These are phyloP conservation scores for Sesia apiformis DNA, from an alignment of 2,888 invertebrate species.

Conservation along the genomic window DNA sequence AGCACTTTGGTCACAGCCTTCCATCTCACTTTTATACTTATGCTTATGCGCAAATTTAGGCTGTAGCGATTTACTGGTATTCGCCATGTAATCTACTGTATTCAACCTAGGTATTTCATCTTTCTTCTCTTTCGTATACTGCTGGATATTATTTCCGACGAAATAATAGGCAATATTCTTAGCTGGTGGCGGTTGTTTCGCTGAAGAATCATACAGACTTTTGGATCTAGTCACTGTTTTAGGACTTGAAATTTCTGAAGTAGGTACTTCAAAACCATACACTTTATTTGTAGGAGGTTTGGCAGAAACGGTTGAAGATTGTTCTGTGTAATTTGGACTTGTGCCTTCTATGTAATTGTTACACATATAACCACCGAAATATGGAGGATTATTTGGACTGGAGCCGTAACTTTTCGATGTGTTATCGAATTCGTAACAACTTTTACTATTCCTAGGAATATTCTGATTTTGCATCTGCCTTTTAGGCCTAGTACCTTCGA, in stretches of 20 bases:
- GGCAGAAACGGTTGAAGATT: conserved; percentile 20
- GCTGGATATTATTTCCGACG: conserved; percentile 60
- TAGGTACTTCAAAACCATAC: conserved; percentile 53
- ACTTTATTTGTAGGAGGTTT: conserved; percentile 45
- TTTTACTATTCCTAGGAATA: conserved; percentile 60
- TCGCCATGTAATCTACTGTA: conserved; percentile 70
- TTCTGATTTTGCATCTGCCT: conserved; percentile 33
- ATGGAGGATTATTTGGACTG: conserved; percentile 74
- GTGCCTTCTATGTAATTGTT: conserved; percentile 54
- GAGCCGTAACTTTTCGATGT: conserved; percentile 78
- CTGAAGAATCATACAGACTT: conserved; percentile 58
- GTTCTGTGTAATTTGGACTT: conserved; percentile 39
- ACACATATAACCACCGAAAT: conserved; percentile 72
- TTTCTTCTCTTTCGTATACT: conserved; percentile 48
- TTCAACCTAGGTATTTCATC: conserved; percentile 77
- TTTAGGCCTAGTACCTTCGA: conserved; percentile 71
- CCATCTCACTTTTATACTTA: conserved; percentile 61
- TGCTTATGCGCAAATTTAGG: conserved; percentile 55
- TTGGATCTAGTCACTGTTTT: conserved; percentile 63
- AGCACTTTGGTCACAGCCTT: conserved; percentile 53
- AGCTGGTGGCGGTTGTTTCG: conserved; percentile 43
- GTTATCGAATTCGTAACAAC: conserved; percentile 69
- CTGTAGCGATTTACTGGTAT: conserved; percentile 58
- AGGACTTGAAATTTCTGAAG: conserved; percentile 40
- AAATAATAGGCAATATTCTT: conserved; percentile 70